phyloP scores from a whole-genome alignment of 2,797 vertebrate species.

The Limnodromus scolopaceus region DNA sequence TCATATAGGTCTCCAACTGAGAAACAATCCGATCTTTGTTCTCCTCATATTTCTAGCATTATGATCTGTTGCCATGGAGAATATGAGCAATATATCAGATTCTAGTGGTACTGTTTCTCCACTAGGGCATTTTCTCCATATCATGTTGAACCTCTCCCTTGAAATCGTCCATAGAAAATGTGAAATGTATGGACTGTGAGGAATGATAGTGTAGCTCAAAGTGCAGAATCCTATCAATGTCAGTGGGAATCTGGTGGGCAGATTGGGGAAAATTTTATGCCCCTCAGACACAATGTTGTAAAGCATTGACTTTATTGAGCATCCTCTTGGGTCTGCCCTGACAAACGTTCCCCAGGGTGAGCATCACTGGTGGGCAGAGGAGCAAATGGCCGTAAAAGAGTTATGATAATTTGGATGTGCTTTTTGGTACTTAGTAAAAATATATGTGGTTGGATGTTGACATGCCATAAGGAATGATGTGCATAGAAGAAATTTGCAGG shows the following conservation, averaged over 20 bases:
- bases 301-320: background rate
- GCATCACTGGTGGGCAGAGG: background rate
- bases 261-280: background rate
- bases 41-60: background rate
- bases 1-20: background rate
- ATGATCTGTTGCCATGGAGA: slow-evolving; percentile 65
- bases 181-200: background rate
- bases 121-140: background rate
- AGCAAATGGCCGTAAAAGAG: background rate
- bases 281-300: background rate
- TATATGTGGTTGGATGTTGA: background rate
- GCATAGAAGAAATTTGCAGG: background rate
- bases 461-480: rapidly evolving
- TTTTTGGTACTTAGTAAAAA: background rate
- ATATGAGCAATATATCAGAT: background rate
- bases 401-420: background rate
- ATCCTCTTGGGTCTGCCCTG: background rate
- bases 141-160: background rate
- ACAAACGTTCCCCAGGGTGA: background rate
- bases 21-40: slow-evolving; percentile 1
- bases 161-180: background rate
- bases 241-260: background rate
- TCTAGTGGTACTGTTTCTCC: background rate
- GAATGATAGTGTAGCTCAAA: background rate
- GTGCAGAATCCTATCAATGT: rapidly evolving